Conservation (phyloP, 2,888 invertebrate genomes). For the Actias luna region DNA sequence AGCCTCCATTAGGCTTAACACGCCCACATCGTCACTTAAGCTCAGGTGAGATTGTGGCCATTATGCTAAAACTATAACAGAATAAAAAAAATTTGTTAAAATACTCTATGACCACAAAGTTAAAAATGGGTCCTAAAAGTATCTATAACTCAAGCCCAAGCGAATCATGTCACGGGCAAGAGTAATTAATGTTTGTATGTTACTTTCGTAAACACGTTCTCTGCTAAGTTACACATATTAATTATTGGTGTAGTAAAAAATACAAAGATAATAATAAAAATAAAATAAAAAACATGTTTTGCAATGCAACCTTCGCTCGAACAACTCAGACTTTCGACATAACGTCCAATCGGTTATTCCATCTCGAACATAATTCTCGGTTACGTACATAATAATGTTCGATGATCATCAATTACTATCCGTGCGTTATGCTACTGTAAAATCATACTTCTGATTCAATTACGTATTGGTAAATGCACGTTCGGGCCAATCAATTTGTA, state of each 20-base stretch:
- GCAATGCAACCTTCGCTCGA: conserved; percentile 33
- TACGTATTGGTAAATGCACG: too few relatives aligned
- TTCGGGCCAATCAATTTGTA: too few relatives aligned
- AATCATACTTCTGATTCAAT: not conserved
- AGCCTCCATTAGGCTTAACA: too few relatives aligned
- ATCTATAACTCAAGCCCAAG: too few relatives aligned
- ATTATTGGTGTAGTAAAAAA: conserved; percentile 3
- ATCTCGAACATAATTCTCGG: conserved; percentile 14
- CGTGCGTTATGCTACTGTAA: not conserved
- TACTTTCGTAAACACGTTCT: not conserved
- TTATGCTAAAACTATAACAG: too few relatives aligned
- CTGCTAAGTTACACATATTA: not conserved
- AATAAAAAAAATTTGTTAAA: too few relatives aligned
- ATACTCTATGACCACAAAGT: too few relatives aligned
- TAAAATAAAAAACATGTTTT: too few relatives aligned
- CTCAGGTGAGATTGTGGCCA: too few relatives aligned
- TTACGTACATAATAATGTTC: not conserved
- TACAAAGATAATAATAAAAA: conserved; percentile 13
- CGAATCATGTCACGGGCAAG: not conserved
- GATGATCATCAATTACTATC: not conserved
- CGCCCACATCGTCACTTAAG: too few relatives aligned
- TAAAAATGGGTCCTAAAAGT: too few relatives aligned
- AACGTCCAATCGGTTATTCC: conserved; percentile 18
- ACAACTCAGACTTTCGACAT: conserved; percentile 29
- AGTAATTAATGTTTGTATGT: not conserved